Evolutionary conservation across 2,113 vertebrate genomes (phyloP), one percentile per base, ranked within the genome.

Genomic region (Alces alces): DNA sequence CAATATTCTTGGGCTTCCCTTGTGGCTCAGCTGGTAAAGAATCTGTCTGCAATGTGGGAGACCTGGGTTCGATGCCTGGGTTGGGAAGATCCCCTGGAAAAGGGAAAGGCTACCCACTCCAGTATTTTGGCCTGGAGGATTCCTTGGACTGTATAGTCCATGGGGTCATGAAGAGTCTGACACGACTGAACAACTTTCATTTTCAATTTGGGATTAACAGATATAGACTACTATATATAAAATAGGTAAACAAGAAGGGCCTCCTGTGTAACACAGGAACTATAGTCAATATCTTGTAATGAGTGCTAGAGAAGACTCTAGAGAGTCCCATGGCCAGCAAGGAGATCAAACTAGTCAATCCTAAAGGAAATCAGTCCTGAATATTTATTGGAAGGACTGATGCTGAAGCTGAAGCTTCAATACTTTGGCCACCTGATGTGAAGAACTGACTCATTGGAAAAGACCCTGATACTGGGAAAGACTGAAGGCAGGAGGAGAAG

Each of bases 111-210:
- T 66, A 5, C 7, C 33, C 61, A 64, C 61, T n/a, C 33, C 61
- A 21, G 17, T 66, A 36, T 66, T 66, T 21, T 66, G 33, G 33
- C 17, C 64, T 36, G 64, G 33, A 66, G 64, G 9, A 66, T 66
- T 66, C 33, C 33, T 2, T 66, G 61, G 15, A n/a, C 0, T 1
- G 33, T n/a, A n/a, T n/a, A n/a, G 61, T 66, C 33, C 16, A 19
- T 66, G 61, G 16, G 33, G 16, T 66, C 2, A 0, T 16, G n/a
- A n/a, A 64, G 61, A 66, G 17, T 66, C 33, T 66, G 64, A 66
- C 17, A 66, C 4, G 4, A 66, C 33, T 36, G 64, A 66, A 4
- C 64, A 66, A 66, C 64, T 66, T 66, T 21, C 64, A 66, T 66
- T 66, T 66, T 36, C n/a, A 9, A 8, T 66, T 36, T 66, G n/a